Conservation (phyloP, 37 sponge, comb jelly and placozoan genomes). For the Hexactinellida sp. region DNA sequence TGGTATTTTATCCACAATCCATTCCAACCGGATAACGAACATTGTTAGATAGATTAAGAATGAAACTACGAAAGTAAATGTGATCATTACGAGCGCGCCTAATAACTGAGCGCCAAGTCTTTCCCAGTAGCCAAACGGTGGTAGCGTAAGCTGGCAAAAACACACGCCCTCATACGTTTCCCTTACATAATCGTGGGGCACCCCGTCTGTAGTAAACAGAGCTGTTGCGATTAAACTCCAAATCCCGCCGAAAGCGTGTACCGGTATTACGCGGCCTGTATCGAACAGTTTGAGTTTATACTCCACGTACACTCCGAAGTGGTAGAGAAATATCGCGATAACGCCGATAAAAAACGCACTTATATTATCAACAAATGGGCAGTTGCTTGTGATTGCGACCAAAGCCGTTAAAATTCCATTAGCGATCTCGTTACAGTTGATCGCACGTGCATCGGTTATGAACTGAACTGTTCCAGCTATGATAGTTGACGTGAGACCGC, state of each 20-base stretch:
- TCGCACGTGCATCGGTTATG: neutral
- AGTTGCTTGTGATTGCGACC: constrained; percentile 76
- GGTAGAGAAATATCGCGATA: constrained; percentile 63
- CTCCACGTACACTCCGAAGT: constrained; percentile 63
- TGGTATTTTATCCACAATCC: neutral
- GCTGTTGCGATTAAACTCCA: constrained; percentile 60
- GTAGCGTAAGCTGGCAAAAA: constrained; percentile 49
- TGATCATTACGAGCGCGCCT: constrained; percentile 49
- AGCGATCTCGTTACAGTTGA: constrained; percentile 64
- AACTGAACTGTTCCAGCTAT: constrained; percentile 80
- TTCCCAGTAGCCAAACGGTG: constrained; percentile 41
- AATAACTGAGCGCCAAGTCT: constrained; percentile 34
- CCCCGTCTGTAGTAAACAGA: constrained; percentile 6
- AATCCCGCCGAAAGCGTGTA: constrained; percentile 46
- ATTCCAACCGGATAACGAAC: constrained; percentile 31
- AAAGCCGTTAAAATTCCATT: constrained; percentile 73
- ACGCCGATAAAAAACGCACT: constrained; percentile 62
- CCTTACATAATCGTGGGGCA: constrained; percentile 45
- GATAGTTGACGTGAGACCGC: constrained; percentile 44
- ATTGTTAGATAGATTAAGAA: constrained; percentile 40
- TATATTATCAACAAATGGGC: constrained; percentile 62
- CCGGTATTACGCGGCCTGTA: constrained; percentile 75
- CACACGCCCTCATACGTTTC: constrained; percentile 67
- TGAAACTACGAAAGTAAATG: constrained; percentile 14
- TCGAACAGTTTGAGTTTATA: constrained; percentile 59